Evolutionary conservation across 2,113 vertebrate species (phyloP).

Genomic region (Mesoclemmys tuberculata): DNA sequence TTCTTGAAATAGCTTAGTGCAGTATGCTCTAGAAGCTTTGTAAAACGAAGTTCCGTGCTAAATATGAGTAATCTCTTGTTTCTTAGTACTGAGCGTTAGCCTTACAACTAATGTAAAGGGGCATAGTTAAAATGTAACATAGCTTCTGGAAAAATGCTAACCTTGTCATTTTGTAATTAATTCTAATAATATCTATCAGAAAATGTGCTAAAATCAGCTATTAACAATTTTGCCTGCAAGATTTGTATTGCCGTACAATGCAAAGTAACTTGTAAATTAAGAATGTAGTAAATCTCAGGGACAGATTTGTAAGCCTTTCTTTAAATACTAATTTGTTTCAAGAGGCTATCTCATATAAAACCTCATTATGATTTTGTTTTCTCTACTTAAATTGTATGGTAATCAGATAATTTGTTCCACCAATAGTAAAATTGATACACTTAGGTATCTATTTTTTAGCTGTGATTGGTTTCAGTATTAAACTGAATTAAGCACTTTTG

Average conservation of each 20-base stretch:
- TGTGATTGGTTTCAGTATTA: slow-evolving; percentile 51
- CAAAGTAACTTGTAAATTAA: slow-evolving; percentile 6
- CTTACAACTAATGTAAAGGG: background rate
- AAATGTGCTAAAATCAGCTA: slow-evolving; percentile 63
- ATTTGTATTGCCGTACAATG: slow-evolving; percentile 51
- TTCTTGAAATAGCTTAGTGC: slow-evolving; percentile 33
- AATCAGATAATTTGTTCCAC: background rate
- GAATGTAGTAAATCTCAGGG: slow-evolving; percentile 1
- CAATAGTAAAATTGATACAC: slow-evolving; percentile 1
- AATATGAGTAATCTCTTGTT: slow-evolving; percentile 26
- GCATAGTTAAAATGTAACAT: slow-evolving; percentile 33
- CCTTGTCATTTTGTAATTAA: slow-evolving; percentile 83
- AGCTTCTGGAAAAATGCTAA: slow-evolving; percentile 86
- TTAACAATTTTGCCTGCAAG: slow-evolving; percentile 54
- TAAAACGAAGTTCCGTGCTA: slow-evolving; percentile 12
- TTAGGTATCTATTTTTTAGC: slow-evolving; percentile 59
- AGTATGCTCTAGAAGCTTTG: slow-evolving; percentile 13
- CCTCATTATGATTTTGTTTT: background rate
- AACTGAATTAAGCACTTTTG: slow-evolving; percentile 20
- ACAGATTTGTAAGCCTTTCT: background rate
- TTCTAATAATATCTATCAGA: slow-evolving; percentile 61
- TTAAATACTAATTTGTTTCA: background rate
- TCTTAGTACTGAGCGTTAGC: background rate
- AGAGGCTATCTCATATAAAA: background rate
- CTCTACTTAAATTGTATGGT: background rate